Evolutionary conservation across 2,888 invertebrate species (phyloP), one percentile per base, ranked within the genome.

Genomic region (Cistogaster globosa): DNA sequence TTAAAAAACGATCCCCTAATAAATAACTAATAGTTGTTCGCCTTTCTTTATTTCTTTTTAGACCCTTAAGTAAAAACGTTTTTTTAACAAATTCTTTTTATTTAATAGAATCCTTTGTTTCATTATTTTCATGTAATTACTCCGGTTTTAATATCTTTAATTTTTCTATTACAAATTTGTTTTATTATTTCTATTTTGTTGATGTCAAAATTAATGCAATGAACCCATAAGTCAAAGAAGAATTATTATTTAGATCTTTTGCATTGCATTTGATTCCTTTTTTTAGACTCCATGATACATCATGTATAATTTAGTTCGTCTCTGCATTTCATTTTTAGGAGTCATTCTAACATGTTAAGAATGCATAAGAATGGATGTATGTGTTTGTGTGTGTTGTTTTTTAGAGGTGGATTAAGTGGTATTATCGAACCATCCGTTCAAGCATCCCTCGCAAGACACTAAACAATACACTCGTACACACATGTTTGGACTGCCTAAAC

Each of bases 191-290:
- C 16, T 51, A 2, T 71, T 51, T 26, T 38, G 62, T 45, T 69
- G 20, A 22, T 71, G 58, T 75, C 71, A 53, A 75, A 68, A 71
- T 79, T 71, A 82, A 82, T 87, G 86, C 87, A 91, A 89, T 89
- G 91, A 90, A 91, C 91, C 89, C 90, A 91, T 90, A 90, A 90
- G 91, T 90, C 90, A 90, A 91, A 91, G 71, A 69, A 53, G 77
- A 26, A 26, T 26, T 74, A 78, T 85, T 89, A 87, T 75, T 57
- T 78, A 69, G 71, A 58, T 65, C 53, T 65, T 67, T 48, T 62
- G 14, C 53, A 68, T 68, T 80, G 68, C 53, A 51, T 74, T 62
- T 62, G 18, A 57, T 82, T 78, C 71, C 71, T 78, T 75, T 79
- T 85, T 85, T 71, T 78, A 79, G 78, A 75, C 82, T 77, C 42